A percentile compares a stretch with the other conserved stretches of the same genome.
Evolutionary conservation across 2,888 invertebrate species (phyloP).

Genomic region (Adela reaumurella): DNA sequence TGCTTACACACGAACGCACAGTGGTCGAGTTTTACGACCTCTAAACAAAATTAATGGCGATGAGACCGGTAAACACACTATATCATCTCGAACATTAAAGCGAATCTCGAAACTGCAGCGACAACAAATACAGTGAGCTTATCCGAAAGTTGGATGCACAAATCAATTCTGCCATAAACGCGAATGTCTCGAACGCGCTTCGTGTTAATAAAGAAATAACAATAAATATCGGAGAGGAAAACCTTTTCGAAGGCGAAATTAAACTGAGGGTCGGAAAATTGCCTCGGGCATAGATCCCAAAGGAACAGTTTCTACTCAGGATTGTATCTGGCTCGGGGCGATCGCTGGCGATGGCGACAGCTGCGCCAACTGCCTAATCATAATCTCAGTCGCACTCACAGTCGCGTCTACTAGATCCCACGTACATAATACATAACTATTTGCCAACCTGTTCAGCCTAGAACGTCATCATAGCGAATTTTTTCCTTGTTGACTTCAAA

Average conservation of each 20-base stretch:
- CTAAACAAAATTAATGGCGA: no score
- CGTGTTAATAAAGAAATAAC: conserved; percentile 52
- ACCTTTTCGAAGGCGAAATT: conserved; percentile 50
- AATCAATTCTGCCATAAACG: conserved; percentile 41
- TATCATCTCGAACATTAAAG: neutral
- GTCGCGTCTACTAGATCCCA: no score
- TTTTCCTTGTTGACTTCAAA: no score
- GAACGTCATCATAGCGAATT: no score
- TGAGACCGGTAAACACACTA: no score
- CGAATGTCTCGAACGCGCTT: conserved; percentile 15
- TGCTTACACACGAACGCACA: no score
- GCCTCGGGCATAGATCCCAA: conserved; percentile 14
- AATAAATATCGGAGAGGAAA: conserved; percentile 45
- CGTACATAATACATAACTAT: no score
- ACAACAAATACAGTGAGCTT: neutral
- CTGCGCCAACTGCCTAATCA: conserved; percentile 20
- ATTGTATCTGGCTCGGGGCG: neutral
- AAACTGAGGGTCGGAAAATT: conserved; percentile 53
- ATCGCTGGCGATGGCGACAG: conserved; percentile 27
- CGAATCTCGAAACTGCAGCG: neutral
- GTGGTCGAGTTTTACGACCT: no score
- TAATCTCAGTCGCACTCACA: no score
- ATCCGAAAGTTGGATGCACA: conserved; percentile 20
- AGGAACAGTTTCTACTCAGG: neutral
- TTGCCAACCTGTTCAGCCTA: no score